Evolutionary conservation across 2,888 invertebrate species (phyloP).

Genomic region (Cephus sareptanus): DNA sequence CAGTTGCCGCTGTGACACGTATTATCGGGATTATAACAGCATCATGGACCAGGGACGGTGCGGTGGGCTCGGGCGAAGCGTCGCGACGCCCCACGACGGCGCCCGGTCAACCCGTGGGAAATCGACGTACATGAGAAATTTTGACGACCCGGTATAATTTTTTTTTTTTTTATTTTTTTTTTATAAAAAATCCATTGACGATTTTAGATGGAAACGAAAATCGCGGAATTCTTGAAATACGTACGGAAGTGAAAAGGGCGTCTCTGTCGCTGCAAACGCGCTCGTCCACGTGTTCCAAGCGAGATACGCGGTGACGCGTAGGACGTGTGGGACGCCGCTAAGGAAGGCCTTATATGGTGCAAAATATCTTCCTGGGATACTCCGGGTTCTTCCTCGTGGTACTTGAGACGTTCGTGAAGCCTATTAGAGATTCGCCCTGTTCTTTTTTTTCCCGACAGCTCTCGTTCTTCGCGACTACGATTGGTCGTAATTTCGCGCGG

Average conservation of each 20-base stretch:
- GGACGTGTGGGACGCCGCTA: conserved; percentile 37
- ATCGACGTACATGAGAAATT: no score
- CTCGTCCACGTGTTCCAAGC: no score
- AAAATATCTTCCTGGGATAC: conserved; percentile 35
- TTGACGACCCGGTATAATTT: no score
- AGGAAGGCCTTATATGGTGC: conserved; percentile 50
- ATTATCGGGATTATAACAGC: no score
- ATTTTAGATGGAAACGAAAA: background rate
- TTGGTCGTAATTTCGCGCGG: background rate
- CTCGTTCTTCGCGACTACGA: background rate
- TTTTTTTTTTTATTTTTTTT: no score
- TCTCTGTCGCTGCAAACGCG: no score
- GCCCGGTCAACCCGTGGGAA: background rate
- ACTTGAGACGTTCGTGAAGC: background rate
- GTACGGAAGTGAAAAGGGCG: no score
- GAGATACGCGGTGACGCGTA: no score
- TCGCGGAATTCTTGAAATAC: no score
- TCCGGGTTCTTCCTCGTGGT: background rate
- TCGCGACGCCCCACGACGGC: background rate
- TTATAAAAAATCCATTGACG: background rate
- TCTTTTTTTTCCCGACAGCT: background rate
- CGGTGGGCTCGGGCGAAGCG: background rate
- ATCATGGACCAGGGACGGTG: background rate
- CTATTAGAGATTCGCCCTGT: background rate
- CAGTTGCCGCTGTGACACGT: conserved; percentile 11